Evolutionary conservation across 2,113 vertebrate genomes (phyloP), one percentile per base, ranked within the genome.

Genomic region (Girardinichthys multiradiatus): DNA sequence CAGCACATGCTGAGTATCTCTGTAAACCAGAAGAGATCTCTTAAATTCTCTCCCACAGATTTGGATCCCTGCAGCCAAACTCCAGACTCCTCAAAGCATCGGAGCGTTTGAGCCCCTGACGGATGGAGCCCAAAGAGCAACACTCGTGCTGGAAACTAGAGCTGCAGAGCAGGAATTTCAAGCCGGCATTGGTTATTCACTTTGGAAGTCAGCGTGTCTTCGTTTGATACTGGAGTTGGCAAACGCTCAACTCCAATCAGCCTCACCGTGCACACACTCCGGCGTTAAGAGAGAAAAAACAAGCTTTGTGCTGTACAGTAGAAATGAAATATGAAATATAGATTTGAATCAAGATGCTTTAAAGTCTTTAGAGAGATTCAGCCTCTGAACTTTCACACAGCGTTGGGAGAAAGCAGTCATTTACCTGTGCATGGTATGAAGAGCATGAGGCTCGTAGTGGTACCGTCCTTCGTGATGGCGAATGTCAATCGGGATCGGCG

Each of bases 401-500:
- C 6, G 31, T 33, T 33, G 31, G 31, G 6, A 33, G 31, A 33
- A 33, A 6, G n/a, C n/a, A n/a, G n/a, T n/a, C n/a, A 33, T 7
- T 45, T 95, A 99, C 98, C 98, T 95, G 1, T 97, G 97, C 79
- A 98, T 91, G 70, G 95, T 61, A 81, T 97, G 96, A 80, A 98
- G 92, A 19, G 95, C 84, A 81, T 97, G 97, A 10, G 97, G 95
- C 65, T 99, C 98, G 13, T 97, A 98, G 95, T 96, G 97, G 94
- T 97, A 98, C 57, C 97, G 90, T 63, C 97, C 97, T 87, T 99
- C 98, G 72, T 99, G 97, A 77, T 99, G 97, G 64, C 96, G 94
- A 93, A 97, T 94, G 93, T 98, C 97, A 79, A 99, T 93, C 8
- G 97, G 97, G 74, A 99, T 95, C n/a, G 98, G 97, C 8, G 96